phyloP scores from a whole-genome alignment of 1,140 invertebrate species.

The Cydia pomonella region DNA sequence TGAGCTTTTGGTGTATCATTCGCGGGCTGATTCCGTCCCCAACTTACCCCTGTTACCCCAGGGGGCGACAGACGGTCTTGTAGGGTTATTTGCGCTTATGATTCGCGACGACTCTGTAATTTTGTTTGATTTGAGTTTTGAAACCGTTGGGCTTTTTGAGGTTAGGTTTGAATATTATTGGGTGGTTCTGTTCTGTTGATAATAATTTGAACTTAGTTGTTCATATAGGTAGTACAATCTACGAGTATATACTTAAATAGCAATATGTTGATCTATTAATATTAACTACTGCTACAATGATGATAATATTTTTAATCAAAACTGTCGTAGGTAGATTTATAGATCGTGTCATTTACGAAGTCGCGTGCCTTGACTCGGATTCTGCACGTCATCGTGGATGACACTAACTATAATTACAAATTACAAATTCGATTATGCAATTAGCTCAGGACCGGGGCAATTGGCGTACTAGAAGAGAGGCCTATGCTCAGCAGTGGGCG shows the following conservation, averaged over 20 bases:
- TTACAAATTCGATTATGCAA: too few species aligned
- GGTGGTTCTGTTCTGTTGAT: background rate
- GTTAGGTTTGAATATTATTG: background rate
- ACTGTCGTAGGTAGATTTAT: too few species aligned
- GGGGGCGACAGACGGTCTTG: conserved; percentile 44
- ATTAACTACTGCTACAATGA: too few species aligned
- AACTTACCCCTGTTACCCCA: conserved; percentile 35
- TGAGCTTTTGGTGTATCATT: conserved; percentile 76
- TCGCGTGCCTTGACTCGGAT: too few species aligned
- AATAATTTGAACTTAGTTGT: background rate
- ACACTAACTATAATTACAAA: too few species aligned
- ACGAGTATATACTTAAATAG: background rate
- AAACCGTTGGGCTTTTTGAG: conserved; percentile 26
- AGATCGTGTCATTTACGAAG: too few species aligned
- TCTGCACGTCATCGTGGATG: too few species aligned
- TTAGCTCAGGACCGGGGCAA: too few species aligned
- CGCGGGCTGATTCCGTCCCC: conserved; percentile 57
- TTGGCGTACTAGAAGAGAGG: too few species aligned
- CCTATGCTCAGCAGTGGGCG: too few species aligned
- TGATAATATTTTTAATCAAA: too few species aligned
- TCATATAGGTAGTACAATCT: background rate
- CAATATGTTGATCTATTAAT: too few species aligned
- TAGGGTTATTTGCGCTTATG: conserved; percentile 11
- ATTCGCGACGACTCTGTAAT: conserved; percentile 25
- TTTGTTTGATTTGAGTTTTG: conserved; percentile 34